These are phyloP conservation scores for Eudorcas thomsonii DNA, from an alignment of 2,113 vertebrate species.

Conservation along the genomic window DNA sequence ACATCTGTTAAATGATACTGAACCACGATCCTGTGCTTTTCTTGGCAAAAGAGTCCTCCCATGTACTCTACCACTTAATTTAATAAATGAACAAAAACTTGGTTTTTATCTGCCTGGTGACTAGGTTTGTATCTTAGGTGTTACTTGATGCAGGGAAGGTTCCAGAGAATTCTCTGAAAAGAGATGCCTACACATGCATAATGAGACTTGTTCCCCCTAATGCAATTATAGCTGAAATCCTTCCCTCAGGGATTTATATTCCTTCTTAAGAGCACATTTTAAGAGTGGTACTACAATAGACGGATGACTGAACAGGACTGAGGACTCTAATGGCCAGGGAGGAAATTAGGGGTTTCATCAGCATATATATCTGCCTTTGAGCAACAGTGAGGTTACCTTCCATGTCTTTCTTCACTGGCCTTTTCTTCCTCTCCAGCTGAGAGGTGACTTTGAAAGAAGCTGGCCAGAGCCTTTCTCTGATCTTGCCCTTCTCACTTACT, in stretches of 20 bases:
- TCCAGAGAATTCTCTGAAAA: conserved; percentile 25
- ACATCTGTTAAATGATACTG: not conserved
- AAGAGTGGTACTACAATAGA: not conserved
- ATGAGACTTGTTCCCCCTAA: not conserved
- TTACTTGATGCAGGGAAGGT: not conserved
- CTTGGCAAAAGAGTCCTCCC: not conserved
- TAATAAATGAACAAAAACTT: not conserved
- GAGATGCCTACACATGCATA: not conserved
- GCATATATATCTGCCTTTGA: not conserved
- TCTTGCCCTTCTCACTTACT: not conserved
- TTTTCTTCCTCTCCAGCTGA: not conserved
- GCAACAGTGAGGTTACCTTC: not conserved
- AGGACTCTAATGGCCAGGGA: not conserved
- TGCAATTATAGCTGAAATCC: conserved; percentile 38
- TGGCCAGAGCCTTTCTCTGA: not conserved
- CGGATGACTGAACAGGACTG: conserved; percentile 1
- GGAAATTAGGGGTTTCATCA: not conserved
- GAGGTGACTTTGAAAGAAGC: conserved; percentile 5
- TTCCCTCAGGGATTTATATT: not conserved
- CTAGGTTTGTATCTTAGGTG: not conserved
- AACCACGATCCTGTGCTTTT: not conserved
- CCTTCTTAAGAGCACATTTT: conserved; percentile 21
- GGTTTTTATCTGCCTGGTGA: not conserved
- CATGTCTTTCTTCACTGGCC: not conserved
- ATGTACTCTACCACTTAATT: not conserved